Evolutionary conservation across 2,888 invertebrate genomes (phyloP).

Genomic region (Rapana venosa): DNA sequence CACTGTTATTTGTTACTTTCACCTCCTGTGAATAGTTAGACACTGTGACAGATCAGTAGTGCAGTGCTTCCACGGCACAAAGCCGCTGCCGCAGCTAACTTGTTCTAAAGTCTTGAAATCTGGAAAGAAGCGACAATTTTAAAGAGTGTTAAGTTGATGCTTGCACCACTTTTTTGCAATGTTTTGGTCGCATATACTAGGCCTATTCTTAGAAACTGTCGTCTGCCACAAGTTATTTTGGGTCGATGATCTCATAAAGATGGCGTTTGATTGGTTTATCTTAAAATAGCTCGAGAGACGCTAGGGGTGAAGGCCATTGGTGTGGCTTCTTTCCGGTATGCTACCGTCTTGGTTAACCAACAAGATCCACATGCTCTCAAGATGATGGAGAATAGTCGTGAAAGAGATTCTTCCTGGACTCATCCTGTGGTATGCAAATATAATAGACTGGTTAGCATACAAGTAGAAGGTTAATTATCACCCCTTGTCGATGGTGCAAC

Average conservation of each 20-base stretch:
- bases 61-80: conserved; percentile 15
- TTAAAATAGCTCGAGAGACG: neutral
- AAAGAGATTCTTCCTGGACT: neutral
- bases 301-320: neutral
- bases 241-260: neutral
- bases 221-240: conserved; percentile 2
- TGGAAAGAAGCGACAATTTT: neutral
- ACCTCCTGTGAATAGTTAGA: neutral
- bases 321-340: neutral
- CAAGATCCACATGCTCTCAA: neutral
- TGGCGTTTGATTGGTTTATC: neutral
- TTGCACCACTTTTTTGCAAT: conserved; percentile 37
- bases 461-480: too few relatives aligned
- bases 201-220: conserved; percentile 21
- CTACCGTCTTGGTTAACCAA: too few relatives aligned
- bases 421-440: conserved; percentile 20
- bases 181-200: conserved; percentile 29
- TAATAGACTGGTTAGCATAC: too few relatives aligned
- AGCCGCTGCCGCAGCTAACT: conserved; percentile 19
- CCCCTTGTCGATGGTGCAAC: too few relatives aligned
- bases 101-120: neutral
- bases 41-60: neutral
- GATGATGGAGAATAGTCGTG: neutral
- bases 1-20: neutral
- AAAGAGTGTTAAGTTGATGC: neutral